phyloP scores from a whole-genome alignment of 2,888 invertebrate genomes.

The Reticulitermes lucifugus region DNA sequence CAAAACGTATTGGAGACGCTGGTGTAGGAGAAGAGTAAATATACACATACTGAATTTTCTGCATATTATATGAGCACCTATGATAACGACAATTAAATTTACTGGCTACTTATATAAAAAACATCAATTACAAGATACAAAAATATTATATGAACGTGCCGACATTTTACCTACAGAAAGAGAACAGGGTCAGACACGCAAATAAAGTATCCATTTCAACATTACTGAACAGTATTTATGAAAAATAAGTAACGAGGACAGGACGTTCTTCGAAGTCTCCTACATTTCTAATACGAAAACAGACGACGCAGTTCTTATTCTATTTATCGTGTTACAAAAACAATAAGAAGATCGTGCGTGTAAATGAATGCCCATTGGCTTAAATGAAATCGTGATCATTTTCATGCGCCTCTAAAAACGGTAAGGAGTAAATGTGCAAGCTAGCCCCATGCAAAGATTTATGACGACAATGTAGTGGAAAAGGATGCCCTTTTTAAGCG shows the following conservation, averaged over 20 bases:
- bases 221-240: background rate
- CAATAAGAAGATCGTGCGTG: background rate
- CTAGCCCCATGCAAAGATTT: slow-evolving; percentile 22
- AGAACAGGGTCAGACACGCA: background rate
- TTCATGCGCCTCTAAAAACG: background rate
- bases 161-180: too few species aligned
- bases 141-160: too few species aligned
- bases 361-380: slow-evolving; percentile 26
- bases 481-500: slow-evolving; percentile 9
- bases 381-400: background rate
- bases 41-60: too few species aligned
- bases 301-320: background rate
- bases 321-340: background rate
- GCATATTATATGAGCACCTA: too few species aligned
- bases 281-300: background rate
- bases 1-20: too few species aligned
- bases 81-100: too few species aligned
- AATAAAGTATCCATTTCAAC: background rate
- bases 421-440: background rate
- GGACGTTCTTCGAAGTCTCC: background rate
- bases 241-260: background rate
- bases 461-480: slow-evolving; percentile 28
- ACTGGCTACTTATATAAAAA: too few species aligned
- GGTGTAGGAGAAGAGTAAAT: too few species aligned
- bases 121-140: too few species aligned